These are phyloP conservation scores for Leptocoma aspasia DNA, from an alignment of 2,113 vertebrate genomes.

Conservation along the genomic window DNA sequence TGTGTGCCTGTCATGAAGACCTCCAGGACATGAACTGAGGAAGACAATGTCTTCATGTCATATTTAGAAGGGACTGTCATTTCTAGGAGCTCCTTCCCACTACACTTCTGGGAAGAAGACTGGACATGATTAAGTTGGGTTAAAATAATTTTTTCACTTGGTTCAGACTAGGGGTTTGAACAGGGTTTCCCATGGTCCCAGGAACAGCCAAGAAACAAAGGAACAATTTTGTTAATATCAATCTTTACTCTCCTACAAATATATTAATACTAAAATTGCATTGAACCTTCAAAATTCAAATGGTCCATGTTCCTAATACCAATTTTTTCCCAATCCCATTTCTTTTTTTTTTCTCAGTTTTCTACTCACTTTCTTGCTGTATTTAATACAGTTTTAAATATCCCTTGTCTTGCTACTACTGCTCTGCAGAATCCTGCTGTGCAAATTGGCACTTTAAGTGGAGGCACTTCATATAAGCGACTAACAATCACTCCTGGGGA, in stretches of 20 bases:
- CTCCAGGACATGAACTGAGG: neutral
- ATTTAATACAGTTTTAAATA: slow-evolving; percentile 35
- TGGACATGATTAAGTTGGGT: neutral
- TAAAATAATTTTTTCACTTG: neutral
- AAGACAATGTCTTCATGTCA: neutral
- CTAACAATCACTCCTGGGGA: slow-evolving; percentile 37
- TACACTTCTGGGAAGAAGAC: neutral
- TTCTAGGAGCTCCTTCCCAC: neutral
- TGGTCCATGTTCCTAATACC: neutral
- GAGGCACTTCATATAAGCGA: neutral
- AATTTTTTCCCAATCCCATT: neutral
- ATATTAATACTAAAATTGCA: neutral
- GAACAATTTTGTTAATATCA: neutral
- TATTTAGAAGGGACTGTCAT: neutral
- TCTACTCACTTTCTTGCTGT: neutral
- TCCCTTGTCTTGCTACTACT: neutral
- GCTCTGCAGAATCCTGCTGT: slow-evolving; percentile 20
- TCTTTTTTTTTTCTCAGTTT: neutral
- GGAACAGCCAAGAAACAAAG: neutral
- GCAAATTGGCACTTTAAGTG: slow-evolving; percentile 22
- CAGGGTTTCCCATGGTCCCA: neutral
- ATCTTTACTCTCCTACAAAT: neutral
- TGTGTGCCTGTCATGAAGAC: neutral
- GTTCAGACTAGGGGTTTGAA: neutral
- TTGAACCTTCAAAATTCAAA: neutral